Base-by-base conservation (phyloP, 2,797 vertebrate species). In the Periparus ater region DNA sequence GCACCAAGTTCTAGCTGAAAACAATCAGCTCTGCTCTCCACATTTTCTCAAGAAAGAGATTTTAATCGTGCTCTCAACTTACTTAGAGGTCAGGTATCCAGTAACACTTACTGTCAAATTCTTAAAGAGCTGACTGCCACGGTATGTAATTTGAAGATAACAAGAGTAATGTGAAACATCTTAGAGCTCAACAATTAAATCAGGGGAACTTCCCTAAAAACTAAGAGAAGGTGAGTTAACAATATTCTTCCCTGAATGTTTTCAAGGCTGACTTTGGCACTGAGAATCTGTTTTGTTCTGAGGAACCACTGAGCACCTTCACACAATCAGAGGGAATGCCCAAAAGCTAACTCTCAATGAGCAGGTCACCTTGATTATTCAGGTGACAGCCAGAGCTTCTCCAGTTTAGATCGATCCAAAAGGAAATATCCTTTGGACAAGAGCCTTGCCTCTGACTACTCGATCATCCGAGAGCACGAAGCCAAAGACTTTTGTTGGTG, bases 121-220 rank as follows among this genome's bases (percentile, higher is more conserved):
- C 87, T 95, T 92, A 90, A 94, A 73, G 10, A 89, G 81, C 36
- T 88, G 66, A 32, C 66, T 89, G 67, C 65, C 78, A 74, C 4
- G 61, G 65, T 57, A 72, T 62, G 80, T 89, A 93, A 96, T 94
- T 67, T 74, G 92, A 96, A 88, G 77, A 48, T 66, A 90, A 84
- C 40, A 21, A 22, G 48, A 27, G 55, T 90, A 92, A 95, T 5
- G 53, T 55, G 55, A 93, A 96, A 94, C 78, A 76, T 25, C 79
- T 73, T 58, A 55, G 40, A 89, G 63, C 20, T 47, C 44, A 66
- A 54, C 57, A 87, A 71, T 29, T 67, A 29, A 50, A 63, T 55
- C 16, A 81, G 4, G 6, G 55, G 45, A 53, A 82, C 32, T 42
- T 89, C 60, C 55, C 45, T 61, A 42, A 78, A 86, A 90, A 45